Evolutionary conservation across 2,888 invertebrate species (phyloP), one percentile per base, ranked within the genome.

Genomic region (Auanema sp.): DNA sequence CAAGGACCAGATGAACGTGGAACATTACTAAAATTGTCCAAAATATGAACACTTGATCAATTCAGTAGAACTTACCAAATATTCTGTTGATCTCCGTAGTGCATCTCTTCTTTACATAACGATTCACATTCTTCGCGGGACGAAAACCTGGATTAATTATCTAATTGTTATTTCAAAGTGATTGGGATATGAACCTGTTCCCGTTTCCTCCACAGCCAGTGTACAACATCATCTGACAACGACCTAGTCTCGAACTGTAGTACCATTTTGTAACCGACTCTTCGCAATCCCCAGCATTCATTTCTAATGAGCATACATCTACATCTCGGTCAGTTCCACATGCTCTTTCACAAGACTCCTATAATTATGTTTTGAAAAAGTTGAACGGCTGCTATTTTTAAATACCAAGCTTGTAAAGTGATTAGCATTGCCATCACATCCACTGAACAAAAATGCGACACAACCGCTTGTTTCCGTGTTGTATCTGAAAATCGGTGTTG

Each of bases 351-450:
- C 82, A 82, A 6, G 75, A 66, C 63, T 82, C 82, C 69, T 75
- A 62, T 4, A 68, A 66, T 21, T 1, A 23, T n/a, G 23, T n/a
- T n/a, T 1, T 52, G 6, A 52, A 47, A 24, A 8, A 2, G 1
- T 55, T 33, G 41, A 89, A 89, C 51, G n/a, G n/a, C n/a, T n/a
- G n/a, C n/a, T n/a, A n/a, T n/a, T n/a, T n/a, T n/a, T n/a, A n/a
- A n/a, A 87, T 85, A 83, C 90, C 88, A 68, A 50, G 0, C 88
- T 87, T 10, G 83, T 83, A 86, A 90, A 93, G 85, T 91, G 89
- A 83, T 95, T 95, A 18, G 88, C 89, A 84, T 96, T 97, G 58
- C 93, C 94, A 59, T 89, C 89, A 82, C 95, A 95, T 21, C 95
- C 95, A 52, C 92, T 90, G 84, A 90, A 95, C 24, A 89, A 88